These are phyloP conservation scores for Myzus persicae DNA, from an alignment of 1,140 invertebrate genomes.

Conservation along the genomic window DNA sequence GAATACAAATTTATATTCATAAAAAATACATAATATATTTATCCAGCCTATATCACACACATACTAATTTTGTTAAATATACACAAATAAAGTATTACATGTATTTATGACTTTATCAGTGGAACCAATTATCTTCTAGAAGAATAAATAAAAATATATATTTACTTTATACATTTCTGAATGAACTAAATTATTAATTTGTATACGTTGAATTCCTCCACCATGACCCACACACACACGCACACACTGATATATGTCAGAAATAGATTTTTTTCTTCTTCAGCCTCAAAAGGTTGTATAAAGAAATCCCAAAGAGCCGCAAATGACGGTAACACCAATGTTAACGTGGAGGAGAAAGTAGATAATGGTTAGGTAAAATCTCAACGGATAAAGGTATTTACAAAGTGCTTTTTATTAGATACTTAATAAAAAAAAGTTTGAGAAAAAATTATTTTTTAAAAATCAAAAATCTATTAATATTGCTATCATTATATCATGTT, in stretches of 20 bases:
- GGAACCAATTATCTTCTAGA: not conserved
- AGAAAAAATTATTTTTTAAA: not conserved
- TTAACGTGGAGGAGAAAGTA: not conserved
- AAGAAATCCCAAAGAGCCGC: not conserved
- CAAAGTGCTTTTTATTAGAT: not conserved
- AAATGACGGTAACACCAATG: not conserved
- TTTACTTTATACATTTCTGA: not conserved
- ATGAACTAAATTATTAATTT: not conserved
- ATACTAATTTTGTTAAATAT: not conserved
- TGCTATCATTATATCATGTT: not conserved
- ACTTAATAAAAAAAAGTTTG: not conserved
- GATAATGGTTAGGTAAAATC: not conserved
- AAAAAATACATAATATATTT: not conserved
- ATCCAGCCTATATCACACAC: no score
- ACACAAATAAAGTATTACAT: no score
- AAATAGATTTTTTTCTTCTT: not conserved
- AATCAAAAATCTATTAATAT: not conserved
- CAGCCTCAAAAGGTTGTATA: not conserved
- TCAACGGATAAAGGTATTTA: not conserved
- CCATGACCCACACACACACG: not conserved
- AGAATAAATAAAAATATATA: not conserved
- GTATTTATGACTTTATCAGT: not conserved
- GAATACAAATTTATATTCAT: not conserved
- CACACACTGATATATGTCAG: not conserved
- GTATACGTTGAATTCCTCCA: not conserved